These are phyloP conservation scores for Idaea dimidiata DNA, from an alignment of 2,888 invertebrate species.

Conservation along the genomic window DNA sequence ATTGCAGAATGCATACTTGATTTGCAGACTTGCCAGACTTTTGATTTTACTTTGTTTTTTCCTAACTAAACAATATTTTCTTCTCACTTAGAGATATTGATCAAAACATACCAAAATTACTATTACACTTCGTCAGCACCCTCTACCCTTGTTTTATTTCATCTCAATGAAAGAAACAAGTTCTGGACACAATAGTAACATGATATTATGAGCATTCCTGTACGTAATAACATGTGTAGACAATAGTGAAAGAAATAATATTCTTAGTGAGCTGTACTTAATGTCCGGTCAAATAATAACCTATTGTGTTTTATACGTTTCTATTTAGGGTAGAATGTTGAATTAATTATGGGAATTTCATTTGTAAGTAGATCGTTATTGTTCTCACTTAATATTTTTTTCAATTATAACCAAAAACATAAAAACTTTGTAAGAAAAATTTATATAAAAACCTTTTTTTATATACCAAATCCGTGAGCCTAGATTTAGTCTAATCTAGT, in stretches of 20 bases:
- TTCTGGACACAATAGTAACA: slow-evolving; percentile 44
- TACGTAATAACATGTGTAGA: slow-evolving; percentile 53
- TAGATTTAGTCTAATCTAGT: too few relatives aligned
- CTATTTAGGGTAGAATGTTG: slow-evolving; percentile 26
- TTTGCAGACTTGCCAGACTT: too few relatives aligned
- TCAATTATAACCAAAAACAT: too few relatives aligned
- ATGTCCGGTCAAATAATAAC: slow-evolving; percentile 44
- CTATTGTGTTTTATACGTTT: slow-evolving; percentile 40
- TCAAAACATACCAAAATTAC: slow-evolving; percentile 12
- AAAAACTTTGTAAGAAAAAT: too few relatives aligned
- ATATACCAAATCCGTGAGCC: too few relatives aligned
- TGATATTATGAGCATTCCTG: slow-evolving; percentile 40
- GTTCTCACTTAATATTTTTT: too few relatives aligned
- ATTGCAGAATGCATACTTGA: too few relatives aligned
- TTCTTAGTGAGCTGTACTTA: slow-evolving; percentile 44
- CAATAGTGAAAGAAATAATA: slow-evolving; percentile 55
- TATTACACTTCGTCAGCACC: slow-evolving; percentile 10
- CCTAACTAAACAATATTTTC: too few relatives aligned
- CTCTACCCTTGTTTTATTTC: slow-evolving; percentile 23
- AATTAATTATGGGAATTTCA: neutral
- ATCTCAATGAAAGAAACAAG: slow-evolving; percentile 23
- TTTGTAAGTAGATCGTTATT: neutral
- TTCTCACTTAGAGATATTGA: too few relatives aligned
- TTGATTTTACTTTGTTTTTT: too few relatives aligned
- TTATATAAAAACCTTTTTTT: too few relatives aligned